Base-by-base conservation (phyloP, 2,888 invertebrate genomes). In the Drosophila stalkeri region DNA sequence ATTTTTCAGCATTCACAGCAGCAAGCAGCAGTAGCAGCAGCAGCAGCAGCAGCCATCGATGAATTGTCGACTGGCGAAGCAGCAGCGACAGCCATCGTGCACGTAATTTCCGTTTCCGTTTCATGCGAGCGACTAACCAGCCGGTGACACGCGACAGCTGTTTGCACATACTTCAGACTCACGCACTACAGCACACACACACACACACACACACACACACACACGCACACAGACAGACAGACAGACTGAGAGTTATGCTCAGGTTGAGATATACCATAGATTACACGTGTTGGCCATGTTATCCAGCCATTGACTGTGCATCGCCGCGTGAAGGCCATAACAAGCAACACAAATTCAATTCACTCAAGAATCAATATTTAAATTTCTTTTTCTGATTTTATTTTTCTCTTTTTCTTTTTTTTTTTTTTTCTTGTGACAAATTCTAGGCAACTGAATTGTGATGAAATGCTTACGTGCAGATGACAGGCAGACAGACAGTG, bases 51-150 rank as follows among this genome's bases (percentile, higher is more conserved):
- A 43, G 43, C 18, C n/a, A 82, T 88, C 90, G 86, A 90, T 85
- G 90, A 90, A 85, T 85, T 85, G 89, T 66, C 72, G 63, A 54
- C 54, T 64, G 81, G 46, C 46, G 46, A 0, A 4, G 35, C 35
- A 37, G 69, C 59, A 47, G 69, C 65, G 82, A 62, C 87, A 77
- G 82, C 63, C 69, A 73, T 69, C 90, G 84, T 86, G 84, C 90
- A 89, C 90, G 90, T 86, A 86, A 86, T 90, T 90, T 86, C 90
- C 85, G 90, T 89, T 90, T 90, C 85, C 85, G 90, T 86, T 89
- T 74, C 69, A 89, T n/a, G 77, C 86, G 83, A 85, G 68, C 71
- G 89, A 46, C 14, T 20, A 54, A 54, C 74, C 80, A 84, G 90
- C 65, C 86, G 90, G 71, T 72, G 84, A 90, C 90, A 90, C 77